Evolutionary conservation across 2,888 invertebrate genomes (phyloP), one percentile per base, ranked within the genome.

Genomic region (Tetrapedia diversipes): DNA sequence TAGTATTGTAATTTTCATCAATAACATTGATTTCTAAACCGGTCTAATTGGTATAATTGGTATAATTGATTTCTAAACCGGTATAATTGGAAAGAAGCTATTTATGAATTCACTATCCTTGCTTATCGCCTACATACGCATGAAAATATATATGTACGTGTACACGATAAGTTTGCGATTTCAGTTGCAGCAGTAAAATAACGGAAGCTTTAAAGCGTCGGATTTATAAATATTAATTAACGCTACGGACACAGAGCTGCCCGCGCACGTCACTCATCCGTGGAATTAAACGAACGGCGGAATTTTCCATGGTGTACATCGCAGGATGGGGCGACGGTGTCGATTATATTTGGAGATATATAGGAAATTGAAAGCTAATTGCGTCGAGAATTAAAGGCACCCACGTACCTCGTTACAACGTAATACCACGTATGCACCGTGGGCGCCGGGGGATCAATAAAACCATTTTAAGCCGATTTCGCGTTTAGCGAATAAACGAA

Each of bases 341-440:
- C 27, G 37, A 82, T 72, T 77, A 65, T 59, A 74, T 68, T 60
- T 54, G 39, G 41, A 57, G 64, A 72, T 65, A 51, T 67, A 74
- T 69, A 75, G 77, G 65, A 75, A 75, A 80, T 83, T 82, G 80
- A 80, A 82, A 77, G 74, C 77, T 80, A 82, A 82, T 82, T 83
- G 80, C 81, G 65, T 80, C 77, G 82, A 82, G 71, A 83, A 83
- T 83, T 83, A 82, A 82, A 83, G 71, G 74, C 72, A 77, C 69
- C 74, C 72, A 60, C 54, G 80, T 47, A 77, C 66, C 69, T 77
- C 77, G 82, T 82, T 83, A 83, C 74, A 80, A 72, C 69, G 71
- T 65, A 70, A 77, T 80, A 65, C 69, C 69, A 49, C 66, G 80
- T 68, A 82, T 66, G 77, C 70, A 59, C 59, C 53, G 43, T 22